A percentile compares a stretch with the other conserved stretches of the same genome.
These are phyloP conservation scores for Ormia ochracea DNA, from an alignment of 2,888 invertebrate genomes.

Conservation along the genomic window DNA sequence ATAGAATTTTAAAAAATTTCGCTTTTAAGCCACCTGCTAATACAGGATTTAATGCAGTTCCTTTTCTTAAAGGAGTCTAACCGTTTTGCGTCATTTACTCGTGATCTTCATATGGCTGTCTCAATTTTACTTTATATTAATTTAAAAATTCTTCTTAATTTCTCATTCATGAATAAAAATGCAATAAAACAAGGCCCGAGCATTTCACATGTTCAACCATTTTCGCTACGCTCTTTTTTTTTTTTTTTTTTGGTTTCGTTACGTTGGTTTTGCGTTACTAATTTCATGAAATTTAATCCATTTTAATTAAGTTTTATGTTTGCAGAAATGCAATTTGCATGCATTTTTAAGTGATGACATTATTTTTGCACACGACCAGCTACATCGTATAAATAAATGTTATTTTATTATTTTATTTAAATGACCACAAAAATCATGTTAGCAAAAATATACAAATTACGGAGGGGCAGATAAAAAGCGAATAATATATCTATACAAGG, in stretches of 20 bases:
- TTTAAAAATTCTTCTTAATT: too few species aligned
- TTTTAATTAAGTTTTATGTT: conserved; percentile 59
- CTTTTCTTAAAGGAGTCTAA: too few species aligned
- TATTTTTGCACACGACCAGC: conserved; percentile 24
- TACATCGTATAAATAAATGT: conserved; percentile 44
- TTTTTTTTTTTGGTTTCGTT: neutral
- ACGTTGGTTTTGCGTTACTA: conserved; percentile 1
- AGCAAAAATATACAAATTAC: conserved; percentile 50
- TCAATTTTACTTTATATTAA: too few species aligned
- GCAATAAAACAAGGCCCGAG: too few species aligned
- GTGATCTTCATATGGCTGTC: too few species aligned
- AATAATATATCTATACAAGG: too few species aligned
- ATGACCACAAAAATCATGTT: conserved; percentile 59
- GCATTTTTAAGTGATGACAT: conserved; percentile 52
- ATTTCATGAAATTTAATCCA: conserved; percentile 50
- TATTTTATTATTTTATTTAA: conserved; percentile 60
- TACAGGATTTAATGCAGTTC: too few species aligned
- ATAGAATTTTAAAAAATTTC: too few species aligned
- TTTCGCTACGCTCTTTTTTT: neutral
- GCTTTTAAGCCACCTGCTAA: too few species aligned
- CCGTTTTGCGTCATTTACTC: too few species aligned
- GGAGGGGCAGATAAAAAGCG: neutral
- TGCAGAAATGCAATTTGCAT: conserved; percentile 18
- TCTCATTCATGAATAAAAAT: too few species aligned
- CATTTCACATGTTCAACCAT: neutral